These are phyloP conservation scores for Caenorhabditis becei DNA, from an alignment of 2,888 invertebrate genomes.

Conservation along the genomic window DNA sequence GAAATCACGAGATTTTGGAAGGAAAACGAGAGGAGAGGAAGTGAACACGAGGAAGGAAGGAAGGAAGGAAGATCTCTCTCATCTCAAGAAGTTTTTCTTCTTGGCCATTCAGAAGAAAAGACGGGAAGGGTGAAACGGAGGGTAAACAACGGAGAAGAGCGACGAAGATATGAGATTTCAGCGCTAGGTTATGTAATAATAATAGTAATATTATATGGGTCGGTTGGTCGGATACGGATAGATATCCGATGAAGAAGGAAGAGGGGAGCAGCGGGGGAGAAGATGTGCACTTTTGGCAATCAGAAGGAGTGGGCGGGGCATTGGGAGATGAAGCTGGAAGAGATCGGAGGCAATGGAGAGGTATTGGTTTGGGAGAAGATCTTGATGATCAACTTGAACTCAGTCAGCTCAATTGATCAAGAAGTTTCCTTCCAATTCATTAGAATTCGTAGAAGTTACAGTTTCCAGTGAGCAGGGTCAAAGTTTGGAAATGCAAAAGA, in stretches of 20 bases:
- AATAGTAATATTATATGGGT: conserved; percentile 25
- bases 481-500: no score
- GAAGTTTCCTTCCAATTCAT: no score
- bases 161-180: conserved; percentile 46
- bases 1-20: neutral
- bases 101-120: conserved; percentile 22
- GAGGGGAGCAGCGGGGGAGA: neutral
- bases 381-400: no score
- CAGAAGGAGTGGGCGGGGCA: neutral
- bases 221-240: neutral
- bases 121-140: neutral
- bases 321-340: no score
- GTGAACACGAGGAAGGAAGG: neutral
- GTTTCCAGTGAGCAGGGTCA: no score
- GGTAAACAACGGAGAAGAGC: conserved; percentile 40
- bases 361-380: neutral
- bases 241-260: neutral
- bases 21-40: conserved; percentile 4
- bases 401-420: no score
- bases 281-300: conserved; percentile 1
- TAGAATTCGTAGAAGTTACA: no score
- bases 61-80: conserved; percentile 19
- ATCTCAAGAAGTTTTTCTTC: conserved; percentile 28
- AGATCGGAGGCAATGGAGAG: no score
- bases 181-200: conserved; percentile 35